Evolutionary conservation across 2,888 invertebrate genomes (phyloP).

Genomic region (Tiliacea aurago): DNA sequence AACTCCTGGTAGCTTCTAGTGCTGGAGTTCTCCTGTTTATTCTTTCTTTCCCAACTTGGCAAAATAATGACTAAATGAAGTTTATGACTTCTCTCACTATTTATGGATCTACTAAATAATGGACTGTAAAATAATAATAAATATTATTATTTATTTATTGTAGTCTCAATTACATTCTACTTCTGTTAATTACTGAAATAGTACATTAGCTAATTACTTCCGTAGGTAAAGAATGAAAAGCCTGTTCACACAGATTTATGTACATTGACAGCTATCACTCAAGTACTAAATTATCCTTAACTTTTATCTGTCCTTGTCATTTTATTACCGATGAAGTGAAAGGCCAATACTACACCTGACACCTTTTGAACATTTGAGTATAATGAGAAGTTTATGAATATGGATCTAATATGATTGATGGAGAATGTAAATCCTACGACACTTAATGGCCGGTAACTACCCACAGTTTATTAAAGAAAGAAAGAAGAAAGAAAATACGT

Average conservation of each 20-base stretch:
- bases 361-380: slow-evolving; percentile 11
- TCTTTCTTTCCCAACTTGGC: not conserved
- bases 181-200: slow-evolving; percentile 17
- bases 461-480: not conserved
- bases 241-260: not conserved
- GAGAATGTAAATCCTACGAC: slow-evolving; percentile 7
- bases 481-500: no score
- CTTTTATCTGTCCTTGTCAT: slow-evolving; percentile 6
- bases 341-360: not conserved
- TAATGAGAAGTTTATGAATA: not conserved
- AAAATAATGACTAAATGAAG: slow-evolving; percentile 14
- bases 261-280: not conserved
- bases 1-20: not conserved
- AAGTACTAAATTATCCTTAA: not conserved
- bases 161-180: not conserved
- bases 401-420: slow-evolving; percentile 17
- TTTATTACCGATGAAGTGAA: slow-evolving; percentile 17
- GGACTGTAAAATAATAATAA: no score
- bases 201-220: slow-evolving; percentile 20
- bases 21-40: not conserved
- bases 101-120: no score
- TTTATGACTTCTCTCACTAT: slow-evolving; percentile 15
- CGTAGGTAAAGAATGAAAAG: not conserved
- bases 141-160: not conserved
- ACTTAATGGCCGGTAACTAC: not conserved